Percentiles rank a stretch among this genome's conserved stretches.
Conservation (phyloP, 2,113 vertebrate genomes). For the Gallinago media region DNA sequence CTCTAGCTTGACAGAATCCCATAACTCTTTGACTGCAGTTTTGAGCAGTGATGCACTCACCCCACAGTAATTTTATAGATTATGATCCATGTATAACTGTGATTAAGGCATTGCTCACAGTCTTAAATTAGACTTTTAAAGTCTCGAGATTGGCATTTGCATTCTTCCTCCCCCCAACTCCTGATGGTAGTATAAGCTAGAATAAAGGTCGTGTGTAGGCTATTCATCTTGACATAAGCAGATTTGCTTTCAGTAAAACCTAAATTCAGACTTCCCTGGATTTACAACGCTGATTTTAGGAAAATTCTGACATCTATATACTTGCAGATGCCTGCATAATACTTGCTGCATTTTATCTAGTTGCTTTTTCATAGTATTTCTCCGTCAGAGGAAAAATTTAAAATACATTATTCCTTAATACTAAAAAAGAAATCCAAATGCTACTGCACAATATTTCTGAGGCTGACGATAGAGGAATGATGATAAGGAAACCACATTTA, state of each 20-base stretch:
- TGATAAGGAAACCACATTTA: neutral
- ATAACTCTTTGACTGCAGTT: neutral
- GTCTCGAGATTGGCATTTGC: neutral
- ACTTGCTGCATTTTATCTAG: neutral
- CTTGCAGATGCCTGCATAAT: neutral
- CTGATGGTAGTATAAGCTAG: neutral
- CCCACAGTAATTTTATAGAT: conserved; percentile 13
- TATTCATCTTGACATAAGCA: neutral
- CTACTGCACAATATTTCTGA: neutral
- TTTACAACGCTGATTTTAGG: neutral
- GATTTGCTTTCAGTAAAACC: neutral
- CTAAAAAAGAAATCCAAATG: neutral
- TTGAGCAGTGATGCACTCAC: conserved; percentile 20
- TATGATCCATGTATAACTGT: conserved; percentile 6
- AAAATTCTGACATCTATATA: neutral
- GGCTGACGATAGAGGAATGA: neutral
- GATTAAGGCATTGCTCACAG: neutral
- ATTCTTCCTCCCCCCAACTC: neutral
- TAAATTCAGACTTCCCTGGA: neutral
- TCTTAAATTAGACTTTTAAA: conserved; percentile 23
- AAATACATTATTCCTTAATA: neutral
- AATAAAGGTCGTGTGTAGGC: neutral
- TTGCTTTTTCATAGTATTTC: neutral
- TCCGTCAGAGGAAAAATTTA: neutral
- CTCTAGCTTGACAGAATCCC: neutral